Percentiles rank a stretch among this genome's conserved stretches.
phyloP scores from a whole-genome alignment of 2,113 vertebrate species.

The Solenodon paradoxus region DNA sequence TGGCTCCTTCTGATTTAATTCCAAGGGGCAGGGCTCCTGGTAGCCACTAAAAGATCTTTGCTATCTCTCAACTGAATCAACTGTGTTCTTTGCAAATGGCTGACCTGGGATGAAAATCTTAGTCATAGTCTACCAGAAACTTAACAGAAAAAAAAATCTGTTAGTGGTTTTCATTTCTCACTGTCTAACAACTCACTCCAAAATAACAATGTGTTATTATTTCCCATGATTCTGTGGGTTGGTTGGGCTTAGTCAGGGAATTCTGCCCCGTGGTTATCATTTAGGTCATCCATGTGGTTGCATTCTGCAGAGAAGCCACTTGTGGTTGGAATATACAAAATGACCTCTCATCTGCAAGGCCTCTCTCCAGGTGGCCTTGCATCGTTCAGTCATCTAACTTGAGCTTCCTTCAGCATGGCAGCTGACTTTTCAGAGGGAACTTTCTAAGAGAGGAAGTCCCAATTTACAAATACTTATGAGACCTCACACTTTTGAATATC shows the following conservation, averaged over 20 bases:
- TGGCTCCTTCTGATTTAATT: conserved; percentile 8
- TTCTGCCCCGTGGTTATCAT: neutral
- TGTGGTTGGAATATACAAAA: neutral
- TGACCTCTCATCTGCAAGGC: neutral
- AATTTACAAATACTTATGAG: neutral
- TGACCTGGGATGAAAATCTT: neutral
- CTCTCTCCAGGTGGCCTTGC: neutral
- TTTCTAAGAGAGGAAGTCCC: neutral
- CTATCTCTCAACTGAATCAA: neutral
- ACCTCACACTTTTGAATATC: neutral
- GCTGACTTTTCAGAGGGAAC: neutral
- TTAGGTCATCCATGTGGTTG: neutral
- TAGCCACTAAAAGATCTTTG: neutral
- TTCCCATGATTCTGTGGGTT: neutral
- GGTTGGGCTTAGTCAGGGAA: neutral
- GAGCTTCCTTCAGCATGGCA: neutral
- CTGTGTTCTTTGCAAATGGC: neutral
- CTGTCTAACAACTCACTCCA: neutral
- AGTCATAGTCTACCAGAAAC: neutral
- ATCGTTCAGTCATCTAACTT: accelerated
- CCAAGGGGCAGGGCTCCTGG: neutral
- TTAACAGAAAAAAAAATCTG: neutral
- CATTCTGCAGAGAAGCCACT: neutral
- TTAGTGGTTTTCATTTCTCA: neutral
- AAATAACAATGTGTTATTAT: too few relatives aligned